Percentiles rank a stretch among this genome's conserved stretches.
These are phyloP conservation scores for Pholis gunnellus DNA, from an alignment of 2,113 vertebrate species.

Conservation along the genomic window DNA sequence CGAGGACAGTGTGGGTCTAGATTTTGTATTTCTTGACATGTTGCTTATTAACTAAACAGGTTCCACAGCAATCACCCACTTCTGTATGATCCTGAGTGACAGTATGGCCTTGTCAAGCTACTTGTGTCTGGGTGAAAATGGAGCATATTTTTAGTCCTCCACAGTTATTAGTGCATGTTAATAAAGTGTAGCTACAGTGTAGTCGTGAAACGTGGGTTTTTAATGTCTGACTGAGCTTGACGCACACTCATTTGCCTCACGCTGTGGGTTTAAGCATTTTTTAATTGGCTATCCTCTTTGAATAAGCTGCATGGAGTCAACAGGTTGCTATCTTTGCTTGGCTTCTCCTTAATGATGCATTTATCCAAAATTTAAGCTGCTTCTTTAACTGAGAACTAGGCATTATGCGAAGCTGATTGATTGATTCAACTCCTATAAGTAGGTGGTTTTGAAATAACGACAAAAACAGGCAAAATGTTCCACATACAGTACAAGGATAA, in stretches of 20 bases:
- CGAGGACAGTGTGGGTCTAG: neutral
- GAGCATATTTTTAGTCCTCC: neutral
- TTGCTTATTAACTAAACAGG: conserved; percentile 21
- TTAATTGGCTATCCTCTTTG: neutral
- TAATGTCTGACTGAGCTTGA: neutral
- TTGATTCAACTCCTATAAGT: neutral
- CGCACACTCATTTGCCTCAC: neutral
- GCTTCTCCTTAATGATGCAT: neutral
- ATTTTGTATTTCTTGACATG: neutral
- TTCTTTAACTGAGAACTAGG: neutral
- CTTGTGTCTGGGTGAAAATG: neutral
- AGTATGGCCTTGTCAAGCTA: neutral
- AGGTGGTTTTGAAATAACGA: neutral
- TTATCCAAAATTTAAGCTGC: neutral
- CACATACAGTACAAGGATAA: neutral
- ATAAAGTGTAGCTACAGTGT: conserved; percentile 21
- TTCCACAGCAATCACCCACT: neutral
- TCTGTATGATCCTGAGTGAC: neutral
- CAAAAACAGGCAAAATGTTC: neutral
- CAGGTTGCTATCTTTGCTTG: neutral
- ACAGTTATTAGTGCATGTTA: neutral
- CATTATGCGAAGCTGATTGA: neutral
- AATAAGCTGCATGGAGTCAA: neutral
- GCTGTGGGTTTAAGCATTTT: neutral
- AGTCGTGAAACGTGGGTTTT: neutral